A percentile compares a stretch with the other conserved stretches of the same genome.
Conservation (phyloP, 2,113 vertebrate species). For the Stigmatopora argus region DNA sequence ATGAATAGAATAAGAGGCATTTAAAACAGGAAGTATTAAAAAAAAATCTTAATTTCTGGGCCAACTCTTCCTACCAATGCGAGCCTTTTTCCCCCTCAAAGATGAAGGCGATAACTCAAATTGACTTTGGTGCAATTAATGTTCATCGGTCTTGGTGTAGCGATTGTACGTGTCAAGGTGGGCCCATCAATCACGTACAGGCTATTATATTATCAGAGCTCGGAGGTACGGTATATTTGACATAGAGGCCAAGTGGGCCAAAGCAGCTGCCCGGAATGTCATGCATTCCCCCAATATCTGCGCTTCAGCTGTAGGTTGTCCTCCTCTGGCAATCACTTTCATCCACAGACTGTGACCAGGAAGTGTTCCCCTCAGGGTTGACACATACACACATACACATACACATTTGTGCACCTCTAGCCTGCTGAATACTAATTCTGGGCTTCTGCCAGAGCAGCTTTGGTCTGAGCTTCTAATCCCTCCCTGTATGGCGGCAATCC, state of each 20-base stretch:
- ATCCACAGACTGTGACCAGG: slow-evolving; percentile 63
- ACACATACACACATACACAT: background rate
- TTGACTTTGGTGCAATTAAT: background rate
- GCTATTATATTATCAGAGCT: slow-evolving; percentile 4
- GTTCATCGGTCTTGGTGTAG: background rate
- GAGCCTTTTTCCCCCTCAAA: background rate
- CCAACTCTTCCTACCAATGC: background rate
- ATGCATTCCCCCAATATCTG: slow-evolving; percentile 10
- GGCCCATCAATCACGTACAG: background rate
- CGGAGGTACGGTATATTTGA: slow-evolving; percentile 5
- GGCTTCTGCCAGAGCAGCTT: slow-evolving; percentile 43
- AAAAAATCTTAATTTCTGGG: background rate
- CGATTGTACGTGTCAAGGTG: background rate
- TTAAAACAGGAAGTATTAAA: background rate
- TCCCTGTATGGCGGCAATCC: slow-evolving; percentile 52
- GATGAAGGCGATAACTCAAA: background rate
- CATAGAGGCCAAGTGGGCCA: slow-evolving; percentile 21
- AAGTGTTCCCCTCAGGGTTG: slow-evolving; percentile 44
- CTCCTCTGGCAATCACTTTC: slow-evolving; percentile 65
- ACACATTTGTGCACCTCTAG: slow-evolving; percentile 13
- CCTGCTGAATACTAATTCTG: slow-evolving; percentile 59
- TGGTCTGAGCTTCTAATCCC: slow-evolving; percentile 52
- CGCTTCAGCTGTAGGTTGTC: slow-evolving; percentile 59
- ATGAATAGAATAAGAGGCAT: background rate
- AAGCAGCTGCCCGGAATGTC: slow-evolving; percentile 21